A percentile compares a stretch with the other conserved stretches of the same genome.
Evolutionary conservation across 2,797 vertebrate genomes (phyloP).

Genomic region (Bucorvus abyssinicus): DNA sequence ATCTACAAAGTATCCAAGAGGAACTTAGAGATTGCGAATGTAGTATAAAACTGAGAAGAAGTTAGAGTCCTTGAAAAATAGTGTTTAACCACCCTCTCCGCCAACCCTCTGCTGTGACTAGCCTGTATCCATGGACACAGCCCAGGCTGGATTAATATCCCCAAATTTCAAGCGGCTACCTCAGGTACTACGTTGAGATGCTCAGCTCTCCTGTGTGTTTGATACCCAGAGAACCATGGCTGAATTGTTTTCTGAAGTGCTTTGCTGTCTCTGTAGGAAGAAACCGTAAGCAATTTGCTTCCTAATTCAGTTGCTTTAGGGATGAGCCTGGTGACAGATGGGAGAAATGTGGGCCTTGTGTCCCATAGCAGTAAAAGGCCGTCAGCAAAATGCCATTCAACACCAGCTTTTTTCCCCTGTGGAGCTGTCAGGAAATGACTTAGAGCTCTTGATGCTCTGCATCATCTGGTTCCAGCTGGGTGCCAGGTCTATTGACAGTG

Average conservation of each 20-base stretch:
- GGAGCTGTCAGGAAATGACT: neutral
- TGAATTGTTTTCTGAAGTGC: neutral
- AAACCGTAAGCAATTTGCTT: neutral
- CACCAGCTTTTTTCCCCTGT: rapidly evolving
- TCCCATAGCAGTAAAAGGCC: neutral
- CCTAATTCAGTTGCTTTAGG: neutral
- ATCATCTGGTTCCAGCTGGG: neutral
- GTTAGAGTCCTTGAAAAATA: neutral
- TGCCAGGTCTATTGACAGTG: rapidly evolving
- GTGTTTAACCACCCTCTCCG: neutral
- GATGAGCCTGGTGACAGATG: neutral
- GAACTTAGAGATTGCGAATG: neutral
- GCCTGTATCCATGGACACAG: too few relatives aligned
- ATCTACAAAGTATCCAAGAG: neutral
- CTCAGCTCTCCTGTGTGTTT: neutral
- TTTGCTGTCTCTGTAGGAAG: neutral
- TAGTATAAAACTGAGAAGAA: neutral
- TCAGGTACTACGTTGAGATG: rapidly evolving
- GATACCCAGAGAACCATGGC: neutral
- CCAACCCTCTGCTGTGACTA: too few relatives aligned
- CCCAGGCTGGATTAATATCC: neutral
- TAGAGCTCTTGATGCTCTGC: neutral
- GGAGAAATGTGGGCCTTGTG: neutral
- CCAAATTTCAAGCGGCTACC: neutral
- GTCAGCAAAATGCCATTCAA: neutral